Evolutionary conservation across 2,797 vertebrate genomes (phyloP).

Genomic region (Buphagus erythrorhynchus): DNA sequence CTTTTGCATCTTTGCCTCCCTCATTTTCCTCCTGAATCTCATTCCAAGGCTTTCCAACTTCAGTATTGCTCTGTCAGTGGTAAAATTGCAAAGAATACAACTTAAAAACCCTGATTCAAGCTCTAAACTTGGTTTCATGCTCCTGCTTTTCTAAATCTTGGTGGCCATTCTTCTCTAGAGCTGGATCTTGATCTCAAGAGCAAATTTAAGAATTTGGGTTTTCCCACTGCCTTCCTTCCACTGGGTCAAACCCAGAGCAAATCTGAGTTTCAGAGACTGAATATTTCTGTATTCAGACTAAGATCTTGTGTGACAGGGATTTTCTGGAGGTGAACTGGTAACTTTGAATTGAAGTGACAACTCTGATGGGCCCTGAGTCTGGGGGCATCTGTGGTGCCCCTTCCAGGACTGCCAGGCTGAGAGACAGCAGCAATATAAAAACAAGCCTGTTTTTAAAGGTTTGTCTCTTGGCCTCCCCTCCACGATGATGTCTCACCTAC

Average conservation of each 20-base stretch:
- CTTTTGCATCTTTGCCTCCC: neutral
- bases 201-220: neutral
- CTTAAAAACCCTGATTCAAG: neutral
- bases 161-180: neutral
- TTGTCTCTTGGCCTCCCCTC: constrained; percentile 40
- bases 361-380: too few species aligned
- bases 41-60: neutral
- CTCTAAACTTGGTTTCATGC: neutral
- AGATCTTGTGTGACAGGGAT: neutral
- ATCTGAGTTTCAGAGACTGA: neutral
- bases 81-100: neutral
- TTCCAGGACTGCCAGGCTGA: neutral
- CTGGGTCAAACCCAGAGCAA: neutral
- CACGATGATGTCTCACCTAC: constrained; percentile 29
- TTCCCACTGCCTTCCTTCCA: neutral
- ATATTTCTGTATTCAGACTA: neutral
- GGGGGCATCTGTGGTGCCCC: fast-evolving
- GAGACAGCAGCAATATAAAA: constrained; percentile 28
- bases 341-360: neutral
- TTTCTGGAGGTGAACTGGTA: neutral
- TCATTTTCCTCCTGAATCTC: neutral
- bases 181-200: neutral
- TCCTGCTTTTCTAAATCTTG: neutral
- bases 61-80: neutral
- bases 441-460: neutral